Conservation (phyloP, 2,113 vertebrate genomes). For the Poicephalus gulielmi region DNA sequence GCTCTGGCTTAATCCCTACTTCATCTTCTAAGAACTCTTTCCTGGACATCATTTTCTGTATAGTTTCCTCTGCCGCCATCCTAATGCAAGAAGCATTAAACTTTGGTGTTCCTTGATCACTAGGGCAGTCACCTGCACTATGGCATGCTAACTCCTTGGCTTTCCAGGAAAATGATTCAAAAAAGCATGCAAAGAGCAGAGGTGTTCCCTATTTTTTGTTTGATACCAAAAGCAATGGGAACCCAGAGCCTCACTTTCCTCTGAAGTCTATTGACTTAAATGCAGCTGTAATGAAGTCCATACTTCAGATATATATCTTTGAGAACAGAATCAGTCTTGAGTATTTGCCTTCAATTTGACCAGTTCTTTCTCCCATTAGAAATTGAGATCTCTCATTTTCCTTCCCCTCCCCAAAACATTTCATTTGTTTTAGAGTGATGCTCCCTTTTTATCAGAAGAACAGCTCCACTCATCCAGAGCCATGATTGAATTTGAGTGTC, state of each 20-base stretch:
- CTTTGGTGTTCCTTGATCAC: not conserved
- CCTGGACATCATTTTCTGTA: not conserved
- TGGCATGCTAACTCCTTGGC: not conserved
- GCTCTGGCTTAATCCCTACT: constrained; percentile 32
- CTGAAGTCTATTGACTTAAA: not conserved
- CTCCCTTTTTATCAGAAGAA: not conserved
- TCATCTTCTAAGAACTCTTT: constrained; percentile 27
- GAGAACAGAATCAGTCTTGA: not conserved
- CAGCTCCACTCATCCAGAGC: not conserved
- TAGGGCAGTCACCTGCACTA: not conserved
- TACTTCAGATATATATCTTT: not conserved
- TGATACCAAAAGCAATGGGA: constrained; percentile 33
- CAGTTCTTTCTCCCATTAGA: constrained; percentile 30
- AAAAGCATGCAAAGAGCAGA: not conserved
- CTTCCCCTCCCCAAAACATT: not conserved
- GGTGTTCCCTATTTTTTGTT: not conserved
- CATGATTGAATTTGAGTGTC: not conserved
- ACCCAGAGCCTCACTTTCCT: not conserved
- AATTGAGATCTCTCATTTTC: constrained; percentile 23
- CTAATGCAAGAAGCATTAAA: not conserved
- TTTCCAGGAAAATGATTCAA: not conserved
- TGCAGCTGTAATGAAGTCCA: not conserved
- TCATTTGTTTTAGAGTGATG: not conserved
- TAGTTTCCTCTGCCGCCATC: not conserved
- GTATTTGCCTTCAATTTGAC: constrained; percentile 52